phyloP scores from a whole-genome alignment of 2,113 vertebrate species.

The Pangasianodon hypophthalmus region DNA sequence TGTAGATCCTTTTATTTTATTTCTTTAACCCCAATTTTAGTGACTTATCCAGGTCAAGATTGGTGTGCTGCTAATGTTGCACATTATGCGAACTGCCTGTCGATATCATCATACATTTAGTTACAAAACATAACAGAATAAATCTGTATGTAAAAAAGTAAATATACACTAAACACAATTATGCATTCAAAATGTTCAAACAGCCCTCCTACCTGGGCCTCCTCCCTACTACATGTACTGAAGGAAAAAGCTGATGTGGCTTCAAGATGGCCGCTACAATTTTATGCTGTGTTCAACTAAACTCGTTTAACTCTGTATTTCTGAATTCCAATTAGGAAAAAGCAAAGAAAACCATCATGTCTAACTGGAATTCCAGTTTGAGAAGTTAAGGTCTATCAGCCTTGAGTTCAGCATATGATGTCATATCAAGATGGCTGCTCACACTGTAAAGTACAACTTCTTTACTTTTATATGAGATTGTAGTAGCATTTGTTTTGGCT shows the following conservation, averaged over 20 bases:
- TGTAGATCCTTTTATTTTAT: neutral
- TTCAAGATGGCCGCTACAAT: neutral
- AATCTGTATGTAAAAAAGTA: neutral
- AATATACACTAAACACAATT: neutral
- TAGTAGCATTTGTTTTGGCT: too few species aligned
- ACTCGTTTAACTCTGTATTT: too few species aligned
- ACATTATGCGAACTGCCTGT: neutral
- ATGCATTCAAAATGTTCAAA: neutral
- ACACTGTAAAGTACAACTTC: neutral
- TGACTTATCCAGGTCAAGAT: neutral
- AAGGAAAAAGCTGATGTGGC: neutral
- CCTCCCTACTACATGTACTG: neutral
- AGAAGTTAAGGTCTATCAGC: neutral
- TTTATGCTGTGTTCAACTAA: neutral
- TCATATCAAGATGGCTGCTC: neutral
- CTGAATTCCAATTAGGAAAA: neutral
- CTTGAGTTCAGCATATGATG: neutral
- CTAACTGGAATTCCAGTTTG: neutral
- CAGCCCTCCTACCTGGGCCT: neutral
- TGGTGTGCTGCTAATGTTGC: neutral
- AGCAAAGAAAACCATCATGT: neutral
- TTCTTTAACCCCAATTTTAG: neutral
- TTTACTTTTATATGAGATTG: neutral
- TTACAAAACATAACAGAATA: neutral
- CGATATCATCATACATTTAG: neutral